A percentile compares a stretch with the other conserved stretches of the same genome.
These are phyloP conservation scores for Galbula dea DNA, from an alignment of 2,113 vertebrate species.

Conservation along the genomic window DNA sequence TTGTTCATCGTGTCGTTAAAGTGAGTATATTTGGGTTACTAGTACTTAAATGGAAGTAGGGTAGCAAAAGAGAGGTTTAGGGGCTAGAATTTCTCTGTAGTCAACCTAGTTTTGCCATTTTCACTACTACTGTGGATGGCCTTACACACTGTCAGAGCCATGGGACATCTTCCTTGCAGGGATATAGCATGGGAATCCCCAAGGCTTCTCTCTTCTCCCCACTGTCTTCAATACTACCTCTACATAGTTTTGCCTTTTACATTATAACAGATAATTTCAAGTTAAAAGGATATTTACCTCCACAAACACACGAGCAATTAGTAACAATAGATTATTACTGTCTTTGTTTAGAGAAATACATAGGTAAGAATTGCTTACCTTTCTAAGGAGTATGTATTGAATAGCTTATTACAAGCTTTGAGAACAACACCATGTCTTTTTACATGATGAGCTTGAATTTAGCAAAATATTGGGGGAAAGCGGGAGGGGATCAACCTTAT, in stretches of 20 bases:
- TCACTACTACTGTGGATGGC: neutral
- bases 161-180: neutral
- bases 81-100: neutral
- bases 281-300: neutral
- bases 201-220: neutral
- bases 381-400: neutral
- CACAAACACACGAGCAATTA: accelerated
- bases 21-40: neutral
- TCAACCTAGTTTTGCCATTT: neutral
- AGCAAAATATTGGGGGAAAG: neutral
- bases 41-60: neutral
- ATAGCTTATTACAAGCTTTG: neutral
- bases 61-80: neutral
- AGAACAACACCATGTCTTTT: neutral
- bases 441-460: neutral
- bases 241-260: neutral
- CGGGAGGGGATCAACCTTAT: neutral
- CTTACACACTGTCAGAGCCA: accelerated
- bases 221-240: neutral
- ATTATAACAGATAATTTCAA: neutral
- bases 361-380: neutral
- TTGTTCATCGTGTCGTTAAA: neutral
- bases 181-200: neutral
- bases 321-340: neutral
- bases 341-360: neutral